These are phyloP conservation scores for Momotus momota DNA, from an alignment of 2,797 vertebrate species.

Conservation along the genomic window DNA sequence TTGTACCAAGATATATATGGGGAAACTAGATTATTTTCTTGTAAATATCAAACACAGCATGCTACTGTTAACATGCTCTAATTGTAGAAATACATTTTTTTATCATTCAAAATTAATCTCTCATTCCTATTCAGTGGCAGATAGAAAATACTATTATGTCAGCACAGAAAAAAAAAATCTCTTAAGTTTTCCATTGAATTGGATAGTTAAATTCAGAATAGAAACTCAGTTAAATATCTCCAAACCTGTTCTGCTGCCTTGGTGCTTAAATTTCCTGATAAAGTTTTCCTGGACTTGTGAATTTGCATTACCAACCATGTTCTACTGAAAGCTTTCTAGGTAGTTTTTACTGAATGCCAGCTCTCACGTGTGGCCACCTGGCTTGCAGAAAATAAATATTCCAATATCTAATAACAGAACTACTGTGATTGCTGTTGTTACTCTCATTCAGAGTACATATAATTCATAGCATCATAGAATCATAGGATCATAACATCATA, in stretches of 20 bases:
- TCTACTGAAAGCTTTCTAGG: neutral
- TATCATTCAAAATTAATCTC: neutral
- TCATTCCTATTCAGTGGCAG: neutral
- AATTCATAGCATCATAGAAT: too few species aligned
- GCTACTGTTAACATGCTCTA: neutral
- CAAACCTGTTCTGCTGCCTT: neutral
- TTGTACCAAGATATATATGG: neutral
- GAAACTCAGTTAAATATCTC: neutral
- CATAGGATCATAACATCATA: too few species aligned
- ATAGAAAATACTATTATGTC: neutral
- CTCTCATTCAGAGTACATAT: neutral
- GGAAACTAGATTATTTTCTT: neutral
- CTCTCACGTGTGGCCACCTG: neutral
- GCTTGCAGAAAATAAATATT: neutral
- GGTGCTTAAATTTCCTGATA: neutral
- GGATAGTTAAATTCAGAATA: neutral
- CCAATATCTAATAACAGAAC: neutral
- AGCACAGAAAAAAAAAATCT: neutral
- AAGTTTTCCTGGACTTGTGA: neutral
- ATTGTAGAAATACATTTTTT: neutral
- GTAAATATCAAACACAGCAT: neutral
- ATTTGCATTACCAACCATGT: neutral
- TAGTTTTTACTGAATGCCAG: neutral
- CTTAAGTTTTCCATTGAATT: neutral
- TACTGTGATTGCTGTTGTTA: neutral